Evolutionary conservation across 2,797 vertebrate species (phyloP).

Genomic region (Acestrorhynchus altus): DNA sequence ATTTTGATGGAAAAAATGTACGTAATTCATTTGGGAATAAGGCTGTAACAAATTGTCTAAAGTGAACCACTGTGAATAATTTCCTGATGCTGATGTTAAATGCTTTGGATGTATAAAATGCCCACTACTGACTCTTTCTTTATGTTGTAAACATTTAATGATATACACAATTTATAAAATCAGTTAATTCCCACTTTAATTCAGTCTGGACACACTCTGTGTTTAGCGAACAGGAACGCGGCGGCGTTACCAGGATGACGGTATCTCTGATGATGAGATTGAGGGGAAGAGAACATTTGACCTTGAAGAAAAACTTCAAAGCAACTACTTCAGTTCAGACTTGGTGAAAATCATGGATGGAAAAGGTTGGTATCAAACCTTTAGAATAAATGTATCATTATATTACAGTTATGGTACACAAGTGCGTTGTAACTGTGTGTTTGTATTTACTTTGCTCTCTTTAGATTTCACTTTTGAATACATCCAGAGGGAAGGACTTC

Average conservation of each 20-base stretch:
- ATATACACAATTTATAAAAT: too few species aligned
- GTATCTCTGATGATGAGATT: conserved; percentile 97
- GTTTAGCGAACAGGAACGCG: conserved; percentile 82
- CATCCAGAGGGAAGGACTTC: conserved; percentile 93
- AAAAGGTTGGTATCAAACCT: conserved; percentile 82
- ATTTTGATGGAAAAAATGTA: too few species aligned
- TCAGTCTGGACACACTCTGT: not conserved
- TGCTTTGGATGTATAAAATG: too few species aligned
- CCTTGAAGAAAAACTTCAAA: conserved; percentile 91
- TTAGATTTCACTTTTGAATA: conserved; percentile 97
- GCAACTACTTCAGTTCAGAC: conserved; percentile 85
- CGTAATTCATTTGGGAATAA: too few species aligned
- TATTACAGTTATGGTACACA: not conserved
- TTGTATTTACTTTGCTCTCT: conserved; percentile 33
- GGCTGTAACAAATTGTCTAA: too few species aligned
- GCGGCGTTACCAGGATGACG: conserved; percentile 94
- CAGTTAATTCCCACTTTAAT: too few species aligned
- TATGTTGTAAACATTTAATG: too few species aligned
- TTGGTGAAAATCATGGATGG: conserved; percentile 95
- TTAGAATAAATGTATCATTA: too few species aligned
- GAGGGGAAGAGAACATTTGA: conserved; percentile 96
- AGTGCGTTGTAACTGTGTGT: not conserved
- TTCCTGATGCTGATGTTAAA: too few species aligned
- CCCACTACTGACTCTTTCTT: too few species aligned
- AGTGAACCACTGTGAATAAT: too few species aligned